Percentiles rank a stretch among this genome's conserved stretches.
Evolutionary conservation across 2,113 vertebrate species (phyloP).

Genomic region (Morphnarchus princeps): DNA sequence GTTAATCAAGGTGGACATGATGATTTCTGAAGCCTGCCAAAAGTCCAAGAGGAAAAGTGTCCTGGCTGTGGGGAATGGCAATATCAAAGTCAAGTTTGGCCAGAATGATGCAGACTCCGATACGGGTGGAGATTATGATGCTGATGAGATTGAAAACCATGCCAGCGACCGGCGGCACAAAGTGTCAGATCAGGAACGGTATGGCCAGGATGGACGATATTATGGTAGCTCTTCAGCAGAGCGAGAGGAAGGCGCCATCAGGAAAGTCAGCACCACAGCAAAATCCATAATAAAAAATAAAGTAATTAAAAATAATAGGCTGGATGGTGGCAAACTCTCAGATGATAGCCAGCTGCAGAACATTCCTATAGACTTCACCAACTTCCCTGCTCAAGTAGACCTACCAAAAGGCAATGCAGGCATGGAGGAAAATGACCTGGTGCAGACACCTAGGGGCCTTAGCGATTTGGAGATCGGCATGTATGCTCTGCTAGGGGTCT

Average conservation of each 20-base stretch:
- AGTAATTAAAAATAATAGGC: slow-evolving; percentile 41
- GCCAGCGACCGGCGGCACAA: slow-evolving; percentile 81
- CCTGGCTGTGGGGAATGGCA: slow-evolving; percentile 83
- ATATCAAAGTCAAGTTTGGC: slow-evolving; percentile 86
- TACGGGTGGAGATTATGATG: slow-evolving; percentile 66
- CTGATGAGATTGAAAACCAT: slow-evolving; percentile 80
- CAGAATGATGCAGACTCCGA: slow-evolving; percentile 68
- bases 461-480: slow-evolving; percentile 96
- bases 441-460: slow-evolving; percentile 80
- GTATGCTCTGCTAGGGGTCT: slow-evolving; percentile 95
- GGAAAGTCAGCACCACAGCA: slow-evolving; percentile 77
- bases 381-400: slow-evolving; percentile 90
- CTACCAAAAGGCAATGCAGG: slow-evolving; percentile 73
- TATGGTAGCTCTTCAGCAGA: slow-evolving; percentile 78
- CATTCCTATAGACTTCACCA: slow-evolving; percentile 86
- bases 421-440: slow-evolving; percentile 76
- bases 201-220: slow-evolving; percentile 73
- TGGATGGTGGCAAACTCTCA: slow-evolving; percentile 72
- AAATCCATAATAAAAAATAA: slow-evolving; percentile 73
- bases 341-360: slow-evolving; percentile 78
- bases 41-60: slow-evolving; percentile 92
- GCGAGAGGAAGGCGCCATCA: slow-evolving; percentile 75
- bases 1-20: slow-evolving; percentile 89
- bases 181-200: slow-evolving; percentile 73
- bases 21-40: slow-evolving; percentile 89